phyloP scores from a whole-genome alignment of 2,888 invertebrate genomes.

The Diarsia dahlii region DNA sequence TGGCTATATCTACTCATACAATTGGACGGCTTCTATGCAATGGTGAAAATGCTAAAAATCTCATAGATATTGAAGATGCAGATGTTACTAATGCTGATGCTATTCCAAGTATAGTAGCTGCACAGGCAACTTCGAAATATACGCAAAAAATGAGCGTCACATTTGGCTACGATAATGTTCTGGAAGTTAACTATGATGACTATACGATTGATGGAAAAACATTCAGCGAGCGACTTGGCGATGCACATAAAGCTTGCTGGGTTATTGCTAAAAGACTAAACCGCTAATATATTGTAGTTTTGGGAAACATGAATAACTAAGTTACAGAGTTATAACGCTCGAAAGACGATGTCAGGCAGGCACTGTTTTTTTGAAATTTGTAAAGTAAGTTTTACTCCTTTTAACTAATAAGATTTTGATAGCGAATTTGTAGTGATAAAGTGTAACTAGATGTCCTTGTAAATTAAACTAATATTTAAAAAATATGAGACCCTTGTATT shows the following conservation, averaged over 20 bases:
- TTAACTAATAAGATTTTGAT: not conserved
- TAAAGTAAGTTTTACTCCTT: not conserved
- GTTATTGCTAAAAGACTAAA: slow-evolving; percentile 11
- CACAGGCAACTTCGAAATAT: slow-evolving; percentile 3
- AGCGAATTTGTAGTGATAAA: not conserved
- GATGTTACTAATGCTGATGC: slow-evolving; percentile 15
- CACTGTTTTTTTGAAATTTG: not conserved
- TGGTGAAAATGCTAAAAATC: slow-evolving; percentile 25
- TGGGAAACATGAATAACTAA: not conserved
- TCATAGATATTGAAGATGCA: not conserved
- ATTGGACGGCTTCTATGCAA: slow-evolving; percentile 5
- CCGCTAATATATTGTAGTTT: not conserved
- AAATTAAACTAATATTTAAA: not conserved
- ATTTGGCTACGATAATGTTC: slow-evolving; percentile 24
- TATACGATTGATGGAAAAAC: slow-evolving; percentile 8
- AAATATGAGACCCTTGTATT: not conserved
- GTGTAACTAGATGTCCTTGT: not conserved
- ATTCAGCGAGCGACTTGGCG: slow-evolving; percentile 8
- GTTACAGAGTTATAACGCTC: not conserved
- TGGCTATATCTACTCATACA: not conserved
- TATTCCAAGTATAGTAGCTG: slow-evolving; percentile 16
- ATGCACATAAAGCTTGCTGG: slow-evolving; percentile 10
- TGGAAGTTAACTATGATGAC: slow-evolving; percentile 24
- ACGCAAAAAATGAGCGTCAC: not conserved
- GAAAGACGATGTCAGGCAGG: not conserved